Evolutionary conservation across 2,797 vertebrate species (phyloP).

Genomic region (Dallia pectoralis): DNA sequence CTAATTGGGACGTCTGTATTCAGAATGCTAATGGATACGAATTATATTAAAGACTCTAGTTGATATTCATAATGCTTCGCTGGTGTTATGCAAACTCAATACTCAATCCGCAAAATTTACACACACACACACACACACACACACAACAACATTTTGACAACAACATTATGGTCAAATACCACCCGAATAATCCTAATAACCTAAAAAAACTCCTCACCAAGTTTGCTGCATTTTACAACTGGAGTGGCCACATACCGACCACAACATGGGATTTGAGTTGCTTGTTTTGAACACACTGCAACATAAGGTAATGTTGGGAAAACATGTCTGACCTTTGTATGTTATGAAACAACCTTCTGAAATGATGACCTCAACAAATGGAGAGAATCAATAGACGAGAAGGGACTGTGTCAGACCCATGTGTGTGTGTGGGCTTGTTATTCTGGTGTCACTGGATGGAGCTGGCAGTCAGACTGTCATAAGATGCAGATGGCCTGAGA

Average conservation of each 20-base stretch:
- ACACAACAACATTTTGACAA: too few species aligned
- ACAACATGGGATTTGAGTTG: neutral
- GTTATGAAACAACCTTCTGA: neutral
- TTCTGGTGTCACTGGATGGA: neutral
- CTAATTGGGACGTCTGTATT: slow-evolving; percentile 54
- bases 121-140: too few species aligned
- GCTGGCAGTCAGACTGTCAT: slow-evolving; percentile 1
- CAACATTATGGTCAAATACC: neutral
- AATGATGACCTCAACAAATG: neutral
- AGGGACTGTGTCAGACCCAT: neutral
- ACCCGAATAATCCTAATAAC: neutral
- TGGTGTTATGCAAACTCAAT: neutral
- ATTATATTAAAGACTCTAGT: slow-evolving; percentile 53
- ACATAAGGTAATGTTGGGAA: neutral
- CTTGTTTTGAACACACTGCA: neutral
- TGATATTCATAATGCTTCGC: neutral
- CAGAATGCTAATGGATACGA: slow-evolving; percentile 57
- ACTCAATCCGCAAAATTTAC: too few species aligned
- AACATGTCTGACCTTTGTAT: neutral
- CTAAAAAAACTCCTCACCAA: neutral
- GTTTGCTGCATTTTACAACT: slow-evolving; percentile 2
- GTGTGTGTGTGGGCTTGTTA: neutral
- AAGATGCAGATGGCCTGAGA: slow-evolving; percentile 13
- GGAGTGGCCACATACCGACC: neutral
- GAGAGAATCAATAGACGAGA: neutral